Evolutionary conservation across 64 coral and sea anemone species (phyloP), one percentile per base, ranked within the genome.

Genomic region (Astreopora myriophthalma): DNA sequence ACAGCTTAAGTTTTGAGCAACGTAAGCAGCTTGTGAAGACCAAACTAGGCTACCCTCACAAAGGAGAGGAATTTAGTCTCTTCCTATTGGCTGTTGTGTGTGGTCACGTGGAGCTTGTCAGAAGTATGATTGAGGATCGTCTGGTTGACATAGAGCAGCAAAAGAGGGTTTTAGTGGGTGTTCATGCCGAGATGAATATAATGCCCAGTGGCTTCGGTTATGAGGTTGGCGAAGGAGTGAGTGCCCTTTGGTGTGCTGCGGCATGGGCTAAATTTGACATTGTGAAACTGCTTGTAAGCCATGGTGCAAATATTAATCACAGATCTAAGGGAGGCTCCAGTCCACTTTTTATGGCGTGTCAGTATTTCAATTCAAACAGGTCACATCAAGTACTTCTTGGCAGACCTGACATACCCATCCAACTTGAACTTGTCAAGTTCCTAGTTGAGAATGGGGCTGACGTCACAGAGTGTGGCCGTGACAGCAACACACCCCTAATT

Each of bases 381-480:
- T 37, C 60, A 87, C 74, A 60, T 37, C 79, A 83, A 8, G 72
- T 93, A 10, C 84, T 86, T 51, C 86, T 84, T 34, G 91, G 76
- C 26, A 86, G 79, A 39, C 82, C 83, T n/a, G 74, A 86, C 26
- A 48, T 93, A 11, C 72, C 84, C 36, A 36, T 57, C 36, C 84
- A 93, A 23, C 67, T 87, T 77, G 91, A 74, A 16, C 84, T 93
- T 68, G 91, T 93, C 16, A 62, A 87, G 73, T 87, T 77, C 84
- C 91, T 93, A 28, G 83, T 93, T 20, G 91, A 93, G 17, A 93
- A 63, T 93, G 91, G 91, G 30, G 91, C 91, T 27, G 25, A 87
- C 29, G 48, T 93, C 5, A 79, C 40, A 13, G 51, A 84, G 6
- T 34, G 36, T 33, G 86, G 49, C 39, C 71, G 76, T 9, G 46